Evolutionary conservation across 2,113 vertebrate species (phyloP), one percentile per base, ranked within the genome.

Genomic region (Falco punctatus): DNA sequence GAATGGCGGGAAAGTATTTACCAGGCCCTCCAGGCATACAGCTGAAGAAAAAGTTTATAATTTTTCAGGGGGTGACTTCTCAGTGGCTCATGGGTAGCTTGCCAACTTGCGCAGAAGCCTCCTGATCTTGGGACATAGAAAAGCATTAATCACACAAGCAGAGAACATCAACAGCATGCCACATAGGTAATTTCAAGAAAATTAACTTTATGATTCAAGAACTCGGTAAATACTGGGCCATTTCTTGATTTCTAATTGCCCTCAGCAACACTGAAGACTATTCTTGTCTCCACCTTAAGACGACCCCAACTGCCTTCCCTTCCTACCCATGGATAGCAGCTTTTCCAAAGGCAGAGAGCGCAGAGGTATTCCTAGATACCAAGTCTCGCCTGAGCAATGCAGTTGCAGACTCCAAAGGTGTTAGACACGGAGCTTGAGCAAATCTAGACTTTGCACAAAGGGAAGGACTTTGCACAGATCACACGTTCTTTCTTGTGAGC

Each of bases 321-420:
- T 61, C 48, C 35, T 46, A 18, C 6, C 5, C 0, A 0, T 22
- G 20, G 32, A 49, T 2, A 44, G 42, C 52, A 32, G 11, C 30
- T 48, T 71, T 51, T 71, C 20, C 51, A 55, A 70, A 59, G 42
- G 15, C 48, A 74, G 26, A 74, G 72, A 61, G n/a, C 26, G 19
- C 2, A 1, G 10, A 3, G 19, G 38, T 58, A 48, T 61, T 81
- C 54, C 86, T 58, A 58, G 42, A 86, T 9, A 72, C 73, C 32
- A 46, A 71, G 40, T 64, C 44, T 42, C 20, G 26, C 18, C 10
- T 40, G 23, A 48, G n/a, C 30, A 65, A 40, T 11, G 30, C 2
- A 1, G 11, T 48, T 80, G 44, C 61, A 74, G 55, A 55, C n/a
- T 64, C 55, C 44, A 66, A 35, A 69, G 75, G 15, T 52, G 19